A percentile compares a stretch with the other conserved stretches of the same genome.
Conservation (phyloP, 2,113 vertebrate species). For the Gracilinanus agilis region DNA sequence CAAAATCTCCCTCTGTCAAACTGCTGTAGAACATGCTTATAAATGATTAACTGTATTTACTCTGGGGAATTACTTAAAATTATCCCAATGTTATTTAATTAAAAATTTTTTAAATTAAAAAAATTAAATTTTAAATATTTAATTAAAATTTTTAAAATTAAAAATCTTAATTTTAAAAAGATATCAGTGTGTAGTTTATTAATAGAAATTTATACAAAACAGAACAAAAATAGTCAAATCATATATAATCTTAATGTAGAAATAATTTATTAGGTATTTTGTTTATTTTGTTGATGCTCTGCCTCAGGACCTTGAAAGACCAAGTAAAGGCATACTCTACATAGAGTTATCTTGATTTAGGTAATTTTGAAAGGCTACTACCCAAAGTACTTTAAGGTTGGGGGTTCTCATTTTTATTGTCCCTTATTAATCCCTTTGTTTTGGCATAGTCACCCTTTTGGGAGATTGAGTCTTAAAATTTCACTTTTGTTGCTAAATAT, state of each 20-base stretch:
- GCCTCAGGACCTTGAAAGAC: background rate
- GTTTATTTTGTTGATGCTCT: background rate
- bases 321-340: background rate
- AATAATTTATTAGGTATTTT: background rate
- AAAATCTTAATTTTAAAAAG: background rate
- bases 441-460: background rate
- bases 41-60: background rate
- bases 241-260: background rate
- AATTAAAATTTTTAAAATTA: no score
- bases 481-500: background rate
- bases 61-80: conserved; percentile 19
- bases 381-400: background rate
- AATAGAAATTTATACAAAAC: background rate
- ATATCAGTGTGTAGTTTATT: background rate
- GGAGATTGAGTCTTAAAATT: background rate
- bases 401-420: background rate
- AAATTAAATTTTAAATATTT: no score
- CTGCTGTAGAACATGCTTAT: background rate
- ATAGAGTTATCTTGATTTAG: background rate
- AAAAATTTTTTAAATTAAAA: no score
- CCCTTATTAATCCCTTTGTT: background rate
- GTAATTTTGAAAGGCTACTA: background rate
- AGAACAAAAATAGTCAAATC: background rate
- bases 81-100: background rate
- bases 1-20: background rate